Percentiles rank a stretch among this genome's conserved stretches.
These are phyloP conservation scores for Dendrolimus houi DNA, from an alignment of 2,888 invertebrate species.

Conservation along the genomic window DNA sequence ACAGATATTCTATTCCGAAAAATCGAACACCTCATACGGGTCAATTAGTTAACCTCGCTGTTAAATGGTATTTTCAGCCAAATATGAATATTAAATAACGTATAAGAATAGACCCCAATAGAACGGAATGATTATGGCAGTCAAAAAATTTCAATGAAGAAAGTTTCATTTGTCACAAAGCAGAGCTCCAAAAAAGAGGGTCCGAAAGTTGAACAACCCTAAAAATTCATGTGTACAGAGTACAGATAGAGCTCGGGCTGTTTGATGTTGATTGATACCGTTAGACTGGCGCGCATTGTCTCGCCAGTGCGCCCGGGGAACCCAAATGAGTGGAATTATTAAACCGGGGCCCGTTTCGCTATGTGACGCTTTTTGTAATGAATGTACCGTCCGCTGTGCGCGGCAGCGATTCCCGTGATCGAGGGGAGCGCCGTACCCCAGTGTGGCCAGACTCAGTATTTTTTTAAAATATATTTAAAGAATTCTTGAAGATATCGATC, in stretches of 20 bases:
- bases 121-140: no score
- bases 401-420: conserved; percentile 10
- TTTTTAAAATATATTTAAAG: no score
- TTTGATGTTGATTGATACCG: conserved; percentile 77
- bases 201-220: conserved; percentile 35
- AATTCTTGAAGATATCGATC: no score
- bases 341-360: conserved; percentile 57
- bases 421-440: conserved; percentile 23
- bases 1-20: no score
- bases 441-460: no score
- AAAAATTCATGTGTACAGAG: conserved; percentile 31
- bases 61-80: no score
- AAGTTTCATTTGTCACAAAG: neutral
- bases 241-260: conserved; percentile 47
- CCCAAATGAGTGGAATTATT: conserved; percentile 73
- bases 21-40: no score
- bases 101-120: no score
- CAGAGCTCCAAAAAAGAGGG: conserved; percentile 4
- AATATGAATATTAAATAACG: no score
- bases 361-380: conserved; percentile 73
- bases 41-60: no score
- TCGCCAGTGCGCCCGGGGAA: conserved; percentile 53
- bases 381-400: conserved; percentile 39
- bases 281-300: conserved; percentile 68
- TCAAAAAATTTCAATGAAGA: no score